A percentile compares a stretch with the other conserved stretches of the same genome.
Evolutionary conservation across 2,888 invertebrate species (phyloP).

Genomic region (Thera britannica): DNA sequence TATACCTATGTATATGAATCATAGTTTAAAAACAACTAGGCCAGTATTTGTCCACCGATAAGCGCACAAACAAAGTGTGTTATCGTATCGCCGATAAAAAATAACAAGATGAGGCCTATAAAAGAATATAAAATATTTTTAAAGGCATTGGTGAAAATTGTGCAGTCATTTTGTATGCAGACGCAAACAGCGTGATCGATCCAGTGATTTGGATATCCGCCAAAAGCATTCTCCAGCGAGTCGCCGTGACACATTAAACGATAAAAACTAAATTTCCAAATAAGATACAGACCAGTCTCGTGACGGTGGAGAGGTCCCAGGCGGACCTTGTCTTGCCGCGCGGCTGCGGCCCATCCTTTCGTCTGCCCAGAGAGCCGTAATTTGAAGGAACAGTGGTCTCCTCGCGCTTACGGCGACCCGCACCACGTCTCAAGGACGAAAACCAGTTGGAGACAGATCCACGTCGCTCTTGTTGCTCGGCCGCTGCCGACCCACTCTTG

Average conservation of each 20-base stretch:
- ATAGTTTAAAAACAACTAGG: slow-evolving; percentile 12
- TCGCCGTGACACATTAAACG: slow-evolving; percentile 44
- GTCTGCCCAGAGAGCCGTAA: slow-evolving; percentile 82
- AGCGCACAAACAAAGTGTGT: slow-evolving; percentile 11
- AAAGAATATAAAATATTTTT: background rate
- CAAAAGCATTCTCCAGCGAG: slow-evolving; percentile 72
- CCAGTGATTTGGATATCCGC: slow-evolving; percentile 75
- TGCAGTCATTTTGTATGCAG: slow-evolving; percentile 67
- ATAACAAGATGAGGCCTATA: background rate
- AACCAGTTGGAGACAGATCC: slow-evolving; percentile 92
- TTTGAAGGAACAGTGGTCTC: slow-evolving; percentile 67
- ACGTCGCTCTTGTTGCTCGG: slow-evolving; percentile 85
- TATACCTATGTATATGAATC: slow-evolving; percentile 9
- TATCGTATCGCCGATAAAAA: slow-evolving; percentile 26
- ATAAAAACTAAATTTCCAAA: slow-evolving; percentile 43
- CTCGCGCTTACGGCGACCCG: slow-evolving; percentile 75
- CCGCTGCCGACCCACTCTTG: slow-evolving; percentile 76
- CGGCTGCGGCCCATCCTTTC: slow-evolving; percentile 76
- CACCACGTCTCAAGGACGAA: slow-evolving; percentile 89
- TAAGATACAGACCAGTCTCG: slow-evolving; percentile 83
- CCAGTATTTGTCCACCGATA: slow-evolving; percentile 11
- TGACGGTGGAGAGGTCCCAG: slow-evolving; percentile 86
- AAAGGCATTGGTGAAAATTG: slow-evolving; percentile 47
- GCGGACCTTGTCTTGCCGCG: slow-evolving; percentile 83
- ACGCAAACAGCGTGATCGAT: slow-evolving; percentile 73